Evolutionary conservation across 2,797 vertebrate species (phyloP), one percentile per base, ranked within the genome.

Genomic region (Phaenicophaeus curvirostris): DNA sequence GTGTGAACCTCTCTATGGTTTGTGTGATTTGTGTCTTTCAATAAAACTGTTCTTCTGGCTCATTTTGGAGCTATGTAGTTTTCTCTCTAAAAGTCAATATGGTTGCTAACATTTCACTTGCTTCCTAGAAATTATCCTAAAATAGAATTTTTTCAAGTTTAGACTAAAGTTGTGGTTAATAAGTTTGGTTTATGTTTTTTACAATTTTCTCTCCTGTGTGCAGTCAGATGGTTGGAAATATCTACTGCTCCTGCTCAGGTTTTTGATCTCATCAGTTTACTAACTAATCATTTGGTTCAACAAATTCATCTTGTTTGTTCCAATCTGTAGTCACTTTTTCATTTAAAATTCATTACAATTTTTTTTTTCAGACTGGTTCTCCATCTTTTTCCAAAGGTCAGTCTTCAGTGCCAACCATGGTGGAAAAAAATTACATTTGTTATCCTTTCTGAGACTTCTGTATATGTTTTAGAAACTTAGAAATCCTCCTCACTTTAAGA

Each of bases 191-290:
- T 2, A 72, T 87, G 77, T 42, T 86, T 87, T 88, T 91, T 94
- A 31, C n/a, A 0, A 24, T 95, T 31, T 96, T 95, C 35, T 92
- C 51, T 94, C 85, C 82, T 33, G 46, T 59, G 25, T 84, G 87
- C 94, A 79, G 50, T 94, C 95, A 95, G 88, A 86, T 91, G 79
- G 28, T 88, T 91, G 87, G 91, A 86, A 94, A 95, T 62, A 94
- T 81, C 94, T 91, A 67, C 89, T 92, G 67, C 85, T 88, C 18
- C 85, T 90, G 24, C 85, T 69, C 94, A 92, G 89, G 94, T 96
- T 94, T 95, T 84, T 90, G 61, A 84, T 94, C 72, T 92, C 73
- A 76, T 77, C 39, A 71, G 23, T 92, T 90, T 87, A 30, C 48
- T 81, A 58, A 46, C 65, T 83, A 63, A 81, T 66, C 35, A 39